These are phyloP conservation scores for Hippocampus comes DNA, from an alignment of 2,113 vertebrate genomes.

Conservation along the genomic window DNA sequence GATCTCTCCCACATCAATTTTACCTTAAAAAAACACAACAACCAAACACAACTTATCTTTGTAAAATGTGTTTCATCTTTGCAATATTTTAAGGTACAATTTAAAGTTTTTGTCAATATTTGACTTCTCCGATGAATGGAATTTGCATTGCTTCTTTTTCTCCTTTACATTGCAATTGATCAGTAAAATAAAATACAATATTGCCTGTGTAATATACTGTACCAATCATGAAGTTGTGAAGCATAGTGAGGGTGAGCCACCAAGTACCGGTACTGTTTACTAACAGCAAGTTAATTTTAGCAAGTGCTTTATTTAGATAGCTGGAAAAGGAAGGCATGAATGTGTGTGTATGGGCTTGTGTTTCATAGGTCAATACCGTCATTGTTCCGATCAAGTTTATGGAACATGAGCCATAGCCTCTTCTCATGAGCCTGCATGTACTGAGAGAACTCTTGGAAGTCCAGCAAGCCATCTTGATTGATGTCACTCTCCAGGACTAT, in stretches of 20 bases:
- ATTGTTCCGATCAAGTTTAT: constrained; percentile 79
- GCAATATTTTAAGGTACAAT: background rate
- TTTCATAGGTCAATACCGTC: constrained; percentile 68
- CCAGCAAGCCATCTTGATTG: constrained; percentile 73
- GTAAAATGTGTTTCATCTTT: background rate
- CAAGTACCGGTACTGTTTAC: background rate
- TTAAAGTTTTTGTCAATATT: background rate
- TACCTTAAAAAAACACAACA: constrained; percentile 61
- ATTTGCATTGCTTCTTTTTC: background rate
- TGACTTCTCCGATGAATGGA: background rate
- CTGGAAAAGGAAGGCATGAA: background rate
- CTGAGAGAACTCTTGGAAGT: constrained; percentile 79
- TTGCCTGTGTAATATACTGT: background rate
- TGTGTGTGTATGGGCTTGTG: background rate
- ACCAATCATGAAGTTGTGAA: background rate
- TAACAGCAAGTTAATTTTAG: background rate
- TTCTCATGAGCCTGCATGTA: constrained; percentile 80
- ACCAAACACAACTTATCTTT: background rate
- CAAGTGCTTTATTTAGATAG: background rate
- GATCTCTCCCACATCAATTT: constrained; percentile 81
- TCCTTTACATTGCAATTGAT: background rate
- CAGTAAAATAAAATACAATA: background rate
- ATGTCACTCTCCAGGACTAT: constrained; percentile 66
- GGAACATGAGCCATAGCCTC: constrained; percentile 79
- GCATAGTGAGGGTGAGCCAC: background rate